A percentile compares a stretch with the other conserved stretches of the same genome.
Evolutionary conservation across 2,888 invertebrate species (phyloP).

Genomic region (Blera fallax): DNA sequence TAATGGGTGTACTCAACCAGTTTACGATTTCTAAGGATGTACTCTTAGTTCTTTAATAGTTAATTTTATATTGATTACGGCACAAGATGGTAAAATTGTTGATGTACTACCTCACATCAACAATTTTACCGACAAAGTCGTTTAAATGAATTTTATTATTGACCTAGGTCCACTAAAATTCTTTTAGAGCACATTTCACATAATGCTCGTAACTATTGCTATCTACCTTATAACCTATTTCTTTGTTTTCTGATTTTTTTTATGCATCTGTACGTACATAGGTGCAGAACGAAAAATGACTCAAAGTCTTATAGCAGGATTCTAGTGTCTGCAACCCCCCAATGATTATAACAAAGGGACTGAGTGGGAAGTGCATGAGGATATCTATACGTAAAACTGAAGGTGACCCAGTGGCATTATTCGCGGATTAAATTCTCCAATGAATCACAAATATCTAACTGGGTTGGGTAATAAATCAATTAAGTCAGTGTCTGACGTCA

Average conservation of each 20-base stretch:
- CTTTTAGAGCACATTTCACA: too few relatives aligned
- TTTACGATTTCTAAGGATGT: neutral
- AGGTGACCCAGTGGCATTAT: conserved; percentile 9
- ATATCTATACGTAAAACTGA: neutral
- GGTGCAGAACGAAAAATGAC: too few relatives aligned
- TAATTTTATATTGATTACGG: too few relatives aligned
- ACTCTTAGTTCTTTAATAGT: too few relatives aligned
- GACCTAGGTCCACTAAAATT: too few relatives aligned
- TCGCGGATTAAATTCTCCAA: neutral
- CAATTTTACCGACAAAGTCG: neutral
- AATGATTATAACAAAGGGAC: too few relatives aligned
- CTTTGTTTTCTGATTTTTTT: neutral
- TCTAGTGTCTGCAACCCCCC: too few relatives aligned
- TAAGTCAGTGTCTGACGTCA: conserved; percentile 20
- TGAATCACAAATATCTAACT: neutral
- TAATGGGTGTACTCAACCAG: neutral
- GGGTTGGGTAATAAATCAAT: conserved; percentile 17
- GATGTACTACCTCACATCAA: too few relatives aligned
- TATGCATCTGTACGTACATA: neutral
- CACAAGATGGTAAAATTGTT: too few relatives aligned
- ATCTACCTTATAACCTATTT: too few relatives aligned
- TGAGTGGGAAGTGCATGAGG: neutral
- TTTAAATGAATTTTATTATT: neutral
- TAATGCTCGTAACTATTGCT: too few relatives aligned
- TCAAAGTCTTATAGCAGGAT: too few relatives aligned